Percentiles rank a stretch among this genome's conserved stretches.
Evolutionary conservation across 1,140 invertebrate species (phyloP).

Genomic region (Radopholus similis): DNA sequence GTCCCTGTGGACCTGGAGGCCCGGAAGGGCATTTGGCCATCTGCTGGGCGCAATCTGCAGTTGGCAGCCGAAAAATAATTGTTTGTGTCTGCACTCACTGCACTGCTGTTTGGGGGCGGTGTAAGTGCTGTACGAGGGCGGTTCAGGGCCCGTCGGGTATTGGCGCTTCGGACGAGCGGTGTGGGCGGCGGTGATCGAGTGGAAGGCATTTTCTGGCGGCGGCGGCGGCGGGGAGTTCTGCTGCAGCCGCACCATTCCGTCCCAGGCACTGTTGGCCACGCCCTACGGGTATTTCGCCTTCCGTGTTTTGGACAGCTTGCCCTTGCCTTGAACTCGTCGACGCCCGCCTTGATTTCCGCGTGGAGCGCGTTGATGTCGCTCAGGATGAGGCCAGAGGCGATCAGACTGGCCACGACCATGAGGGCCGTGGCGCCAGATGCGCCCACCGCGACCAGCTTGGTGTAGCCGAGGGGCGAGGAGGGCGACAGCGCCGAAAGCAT

Average conservation of each 20-base stretch:
- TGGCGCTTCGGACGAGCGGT: neutral
- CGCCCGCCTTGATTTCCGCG: neutral
- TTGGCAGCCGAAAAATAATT: neutral
- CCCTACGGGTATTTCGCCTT: neutral
- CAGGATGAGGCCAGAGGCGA: neutral
- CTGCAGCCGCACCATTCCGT: neutral
- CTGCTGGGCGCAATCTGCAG: neutral
- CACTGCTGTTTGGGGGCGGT: neutral
- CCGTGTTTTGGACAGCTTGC: neutral
- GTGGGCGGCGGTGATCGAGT: too few species aligned
- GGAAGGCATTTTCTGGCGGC: too few species aligned
- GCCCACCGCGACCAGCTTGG: neutral
- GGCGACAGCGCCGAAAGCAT: neutral
- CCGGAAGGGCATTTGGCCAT: neutral
- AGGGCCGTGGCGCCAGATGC: neutral
- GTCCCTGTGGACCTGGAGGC: neutral
- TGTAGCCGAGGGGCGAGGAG: neutral
- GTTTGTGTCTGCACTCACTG: neutral
- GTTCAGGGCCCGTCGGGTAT: neutral
- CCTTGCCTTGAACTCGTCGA: neutral
- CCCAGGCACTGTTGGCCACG: neutral
- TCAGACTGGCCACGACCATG: neutral
- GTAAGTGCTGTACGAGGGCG: neutral
- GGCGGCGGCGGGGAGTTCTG: too few species aligned
- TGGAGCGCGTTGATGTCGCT: neutral